These are phyloP conservation scores for Drosophila pruinosa DNA, from an alignment of 1,140 invertebrate genomes.

Conservation along the genomic window DNA sequence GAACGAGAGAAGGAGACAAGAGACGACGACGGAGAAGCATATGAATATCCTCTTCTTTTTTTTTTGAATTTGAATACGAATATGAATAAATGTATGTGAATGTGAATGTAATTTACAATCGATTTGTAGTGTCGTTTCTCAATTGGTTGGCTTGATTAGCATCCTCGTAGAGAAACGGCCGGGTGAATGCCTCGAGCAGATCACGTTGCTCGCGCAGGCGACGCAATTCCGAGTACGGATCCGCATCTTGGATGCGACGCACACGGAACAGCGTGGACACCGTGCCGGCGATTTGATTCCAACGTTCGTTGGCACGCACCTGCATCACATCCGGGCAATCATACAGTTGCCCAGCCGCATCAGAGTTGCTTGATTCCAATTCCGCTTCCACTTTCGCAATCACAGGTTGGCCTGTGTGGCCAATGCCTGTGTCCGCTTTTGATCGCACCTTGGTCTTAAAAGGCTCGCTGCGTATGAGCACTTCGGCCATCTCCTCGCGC, in stretches of 20 bases:
- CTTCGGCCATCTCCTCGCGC: constrained; percentile 49
- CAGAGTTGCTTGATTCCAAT: no score
- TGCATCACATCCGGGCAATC: not conserved
- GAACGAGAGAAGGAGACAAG: constrained; percentile 2
- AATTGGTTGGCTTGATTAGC: not conserved
- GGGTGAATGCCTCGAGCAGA: constrained; percentile 53
- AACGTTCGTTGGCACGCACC: constrained; percentile 50
- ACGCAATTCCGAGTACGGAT: constrained; percentile 39
- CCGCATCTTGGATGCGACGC: constrained; percentile 25
- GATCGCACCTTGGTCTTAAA: constrained; percentile 28
- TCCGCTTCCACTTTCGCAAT: no score
- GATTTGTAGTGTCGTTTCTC: not conserved
- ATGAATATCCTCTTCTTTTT: constrained; percentile 8
- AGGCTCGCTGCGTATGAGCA: constrained; percentile 49
- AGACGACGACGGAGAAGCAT: not conserved
- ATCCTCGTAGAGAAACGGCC: constrained; percentile 51
- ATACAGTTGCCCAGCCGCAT: no score
- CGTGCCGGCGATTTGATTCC: constrained; percentile 50
- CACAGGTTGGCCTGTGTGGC: no score
- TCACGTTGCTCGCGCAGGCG: constrained; percentile 56
- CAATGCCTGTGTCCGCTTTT: no score
- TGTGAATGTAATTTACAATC: constrained; percentile 32
- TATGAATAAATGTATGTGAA: constrained; percentile 29
- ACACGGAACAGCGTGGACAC: constrained; percentile 54
- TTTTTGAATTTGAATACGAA: constrained; percentile 3